Conservation (phyloP, 2,113 vertebrate species). For the Paradisaea rubra region DNA sequence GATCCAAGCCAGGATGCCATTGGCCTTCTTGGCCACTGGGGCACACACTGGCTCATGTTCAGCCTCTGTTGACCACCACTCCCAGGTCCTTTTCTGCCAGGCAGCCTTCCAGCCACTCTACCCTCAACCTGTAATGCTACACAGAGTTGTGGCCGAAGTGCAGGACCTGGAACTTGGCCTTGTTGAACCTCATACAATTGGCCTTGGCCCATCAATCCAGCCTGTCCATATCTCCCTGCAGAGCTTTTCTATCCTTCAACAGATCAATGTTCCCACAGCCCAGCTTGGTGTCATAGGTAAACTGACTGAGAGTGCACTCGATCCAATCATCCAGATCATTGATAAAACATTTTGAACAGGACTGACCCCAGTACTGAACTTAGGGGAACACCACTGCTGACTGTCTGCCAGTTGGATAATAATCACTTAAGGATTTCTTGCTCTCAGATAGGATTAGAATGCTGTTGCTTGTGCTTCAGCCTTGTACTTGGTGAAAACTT, state of each 20-base stretch:
- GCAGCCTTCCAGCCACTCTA: background rate
- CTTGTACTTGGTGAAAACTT: background rate
- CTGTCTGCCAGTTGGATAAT: fast-evolving
- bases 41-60: background rate
- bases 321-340: background rate
- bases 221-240: background rate
- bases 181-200: background rate
- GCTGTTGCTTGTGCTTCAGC: background rate
- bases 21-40: fast-evolving
- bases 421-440: background rate
- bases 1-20: background rate
- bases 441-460: background rate
- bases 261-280: background rate
- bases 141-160: fast-evolving
- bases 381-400: background rate
- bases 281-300: background rate
- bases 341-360: background rate
- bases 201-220: background rate
- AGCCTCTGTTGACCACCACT: background rate
- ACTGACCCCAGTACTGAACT: background rate
- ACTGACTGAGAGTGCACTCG: fast-evolving
- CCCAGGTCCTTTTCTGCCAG: background rate
- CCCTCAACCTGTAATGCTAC: fast-evolving
- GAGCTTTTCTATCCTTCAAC: background rate
- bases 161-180: background rate